A percentile compares a stretch with the other conserved stretches of the same genome.
Conservation (phyloP, 2,888 invertebrate genomes). For the Drosophila subquinaria region DNA sequence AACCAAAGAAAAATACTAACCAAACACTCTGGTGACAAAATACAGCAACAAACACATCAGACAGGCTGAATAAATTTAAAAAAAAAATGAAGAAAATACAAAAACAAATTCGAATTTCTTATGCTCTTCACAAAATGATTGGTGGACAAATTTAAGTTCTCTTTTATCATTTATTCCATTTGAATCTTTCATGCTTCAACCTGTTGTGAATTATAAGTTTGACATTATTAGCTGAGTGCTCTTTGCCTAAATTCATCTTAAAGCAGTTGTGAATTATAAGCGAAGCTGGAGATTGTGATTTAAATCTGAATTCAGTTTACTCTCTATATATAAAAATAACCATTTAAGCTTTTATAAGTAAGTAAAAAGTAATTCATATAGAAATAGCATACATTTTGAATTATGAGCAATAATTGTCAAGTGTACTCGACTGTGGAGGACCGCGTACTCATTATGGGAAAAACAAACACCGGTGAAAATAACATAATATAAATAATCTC, state of each 20-base stretch:
- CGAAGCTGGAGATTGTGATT: too few species aligned
- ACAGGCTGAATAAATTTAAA: conserved; percentile 2
- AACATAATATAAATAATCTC: too few species aligned
- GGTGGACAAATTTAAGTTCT: not conserved
- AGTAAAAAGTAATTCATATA: too few species aligned
- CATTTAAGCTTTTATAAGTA: too few species aligned
- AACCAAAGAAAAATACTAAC: conserved; percentile 6
- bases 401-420: too few species aligned
- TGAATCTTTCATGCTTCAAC: not conserved
- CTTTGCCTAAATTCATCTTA: too few species aligned
- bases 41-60: not conserved
- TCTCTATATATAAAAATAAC: too few species aligned
- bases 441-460: too few species aligned
- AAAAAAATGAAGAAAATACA: not conserved
- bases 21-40: conserved; percentile 27
- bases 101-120: not conserved
- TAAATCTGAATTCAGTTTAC: too few species aligned
- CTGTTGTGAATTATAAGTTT: not conserved
- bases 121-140: not conserved
- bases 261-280: not conserved
- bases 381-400: too few species aligned
- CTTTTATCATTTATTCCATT: not conserved
- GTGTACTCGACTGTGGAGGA: too few species aligned
- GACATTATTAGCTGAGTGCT: not conserved
- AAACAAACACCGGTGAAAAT: too few species aligned